A percentile compares a stretch with the other conserved stretches of the same genome.
phyloP scores from a whole-genome alignment of 2,797 vertebrate genomes.

The Microchirus variegatus region DNA sequence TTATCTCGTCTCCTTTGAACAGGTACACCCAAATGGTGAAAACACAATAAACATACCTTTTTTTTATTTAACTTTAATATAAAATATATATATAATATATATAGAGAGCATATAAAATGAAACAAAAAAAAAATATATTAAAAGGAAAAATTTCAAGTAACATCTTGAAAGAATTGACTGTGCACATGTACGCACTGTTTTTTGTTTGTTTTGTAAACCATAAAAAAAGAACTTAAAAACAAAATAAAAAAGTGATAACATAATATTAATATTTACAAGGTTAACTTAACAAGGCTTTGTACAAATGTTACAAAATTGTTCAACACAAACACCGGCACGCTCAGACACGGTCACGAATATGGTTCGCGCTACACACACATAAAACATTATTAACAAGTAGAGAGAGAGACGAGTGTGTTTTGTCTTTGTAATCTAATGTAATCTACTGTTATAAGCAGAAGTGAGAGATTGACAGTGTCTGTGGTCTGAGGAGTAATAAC shows the following conservation, averaged over 20 bases:
- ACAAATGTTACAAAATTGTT: conserved; percentile 87
- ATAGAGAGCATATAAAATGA: conserved; percentile 75
- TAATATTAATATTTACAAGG: conserved; percentile 85
- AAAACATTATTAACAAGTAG: conserved; percentile 64
- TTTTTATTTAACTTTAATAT: conserved; percentile 75
- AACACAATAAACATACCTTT: conserved; percentile 76
- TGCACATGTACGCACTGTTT: conserved; percentile 75
- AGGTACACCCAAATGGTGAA: conserved; percentile 74
- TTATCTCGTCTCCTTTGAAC: conserved; percentile 67
- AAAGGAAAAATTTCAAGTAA: conserved; percentile 85
- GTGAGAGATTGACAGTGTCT: conserved; percentile 42
- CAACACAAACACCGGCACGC: conserved; percentile 71
- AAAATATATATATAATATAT: conserved; percentile 77
- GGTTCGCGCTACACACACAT: conserved; percentile 44
- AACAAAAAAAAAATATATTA: conserved; percentile 75
- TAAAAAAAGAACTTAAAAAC: conserved; percentile 75
- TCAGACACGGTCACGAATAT: conserved; percentile 57
- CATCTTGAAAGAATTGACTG: conserved; percentile 80
- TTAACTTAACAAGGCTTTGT: conserved; percentile 88
- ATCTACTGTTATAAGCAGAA: conserved; percentile 8
- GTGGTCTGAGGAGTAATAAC: conserved; percentile 41
- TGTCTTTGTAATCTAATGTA: conserved; percentile 3
- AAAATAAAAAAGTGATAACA: conserved; percentile 72
- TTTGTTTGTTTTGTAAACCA: conserved; percentile 87
- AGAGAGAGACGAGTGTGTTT: conserved; percentile 33